Base-by-base conservation (phyloP, 1,140 invertebrate species). In the Copidosoma floridanum region DNA sequence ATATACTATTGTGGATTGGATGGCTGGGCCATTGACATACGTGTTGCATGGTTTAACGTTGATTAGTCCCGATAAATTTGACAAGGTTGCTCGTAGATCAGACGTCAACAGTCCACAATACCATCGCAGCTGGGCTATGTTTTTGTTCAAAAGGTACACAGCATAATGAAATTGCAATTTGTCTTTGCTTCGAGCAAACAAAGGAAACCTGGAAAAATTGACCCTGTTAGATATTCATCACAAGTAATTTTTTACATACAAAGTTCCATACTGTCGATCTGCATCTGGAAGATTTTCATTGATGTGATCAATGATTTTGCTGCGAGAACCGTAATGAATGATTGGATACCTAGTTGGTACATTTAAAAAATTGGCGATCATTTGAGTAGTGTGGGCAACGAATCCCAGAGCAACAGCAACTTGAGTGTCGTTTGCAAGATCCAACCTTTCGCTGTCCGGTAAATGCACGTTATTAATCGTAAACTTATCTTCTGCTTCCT, bases 111-210 rank as follows among this genome's bases (percentile, higher is more conserved):
- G 79, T 5, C 86, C 87, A 68, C 86, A 88, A 60, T 87, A 86
- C 82, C 86, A 91, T 64, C 90, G 78, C 27, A 94, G 76, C 75
- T 94, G 92, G 44, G 89, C 89, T 63, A 94, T 90, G 75, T 94
- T 93, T 79, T 93, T 93, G 68, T 94, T 94, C n/a, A 95, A 75
- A 18, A 94, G 78, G 76, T 89, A 94, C 16, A 94, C 90, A 41
- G 86, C 92, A 78, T 94, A 93, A 66, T 87, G 86, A 78, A 89
- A 94, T 69, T 86, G 86, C 55, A 87, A 82, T 73, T 83, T 87
- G 69, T 87, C 87, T 75, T 88, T 90, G 23, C 89, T 87, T 74
- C 89, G 85, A 16, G 85, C 83, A 74, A 86, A 93, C 16, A 94
- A 71, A 21, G 91, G 91, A 78, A 94, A 94, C 63, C 90, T 92